Evolutionary conservation across 2,797 vertebrate species (phyloP).

Genomic region (Chrosomus eos): DNA sequence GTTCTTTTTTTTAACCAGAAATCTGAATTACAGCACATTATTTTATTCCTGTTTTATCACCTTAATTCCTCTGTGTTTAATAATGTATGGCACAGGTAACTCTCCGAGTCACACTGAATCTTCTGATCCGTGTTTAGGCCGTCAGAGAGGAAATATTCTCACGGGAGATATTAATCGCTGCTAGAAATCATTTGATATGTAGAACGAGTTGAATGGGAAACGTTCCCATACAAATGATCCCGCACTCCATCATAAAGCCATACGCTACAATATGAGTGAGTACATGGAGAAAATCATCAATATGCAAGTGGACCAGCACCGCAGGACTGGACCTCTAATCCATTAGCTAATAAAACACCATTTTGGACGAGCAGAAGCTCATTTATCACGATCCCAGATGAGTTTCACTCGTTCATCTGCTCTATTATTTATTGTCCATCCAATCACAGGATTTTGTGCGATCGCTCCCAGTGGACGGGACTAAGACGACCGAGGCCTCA

Average conservation of each 20-base stretch:
- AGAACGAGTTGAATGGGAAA: conserved; percentile 20
- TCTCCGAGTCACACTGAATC: conserved; percentile 55
- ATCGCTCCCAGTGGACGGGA: conserved; percentile 63
- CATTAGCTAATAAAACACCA: conserved; percentile 47
- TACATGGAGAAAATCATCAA: conserved; percentile 21
- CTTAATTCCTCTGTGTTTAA: conserved; percentile 65
- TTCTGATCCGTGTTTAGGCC: conserved; percentile 54
- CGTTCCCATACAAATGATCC: conserved; percentile 6
- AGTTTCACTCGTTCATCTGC: conserved; percentile 56
- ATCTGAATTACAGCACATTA: conserved; percentile 39
- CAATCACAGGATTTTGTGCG: conserved; percentile 60
- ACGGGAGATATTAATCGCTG: conserved; percentile 44
- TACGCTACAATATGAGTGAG: conserved; percentile 24
- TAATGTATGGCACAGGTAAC: conserved; percentile 63
- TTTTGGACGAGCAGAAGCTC: conserved; percentile 22
- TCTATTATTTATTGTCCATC: conserved; percentile 43
- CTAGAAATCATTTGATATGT: conserved; percentile 44
- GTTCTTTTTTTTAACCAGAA: not conserved
- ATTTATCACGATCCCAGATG: conserved; percentile 54
- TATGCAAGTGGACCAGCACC: conserved; percentile 46
- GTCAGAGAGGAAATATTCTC: conserved; percentile 48
- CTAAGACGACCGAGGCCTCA: conserved; percentile 70
- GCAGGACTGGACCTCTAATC: conserved; percentile 43
- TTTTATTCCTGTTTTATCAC: conserved; percentile 64
- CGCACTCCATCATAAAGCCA: conserved; percentile 35